Conservation (phyloP, 1,140 invertebrate genomes). For the Zaprionus gabonicus region DNA sequence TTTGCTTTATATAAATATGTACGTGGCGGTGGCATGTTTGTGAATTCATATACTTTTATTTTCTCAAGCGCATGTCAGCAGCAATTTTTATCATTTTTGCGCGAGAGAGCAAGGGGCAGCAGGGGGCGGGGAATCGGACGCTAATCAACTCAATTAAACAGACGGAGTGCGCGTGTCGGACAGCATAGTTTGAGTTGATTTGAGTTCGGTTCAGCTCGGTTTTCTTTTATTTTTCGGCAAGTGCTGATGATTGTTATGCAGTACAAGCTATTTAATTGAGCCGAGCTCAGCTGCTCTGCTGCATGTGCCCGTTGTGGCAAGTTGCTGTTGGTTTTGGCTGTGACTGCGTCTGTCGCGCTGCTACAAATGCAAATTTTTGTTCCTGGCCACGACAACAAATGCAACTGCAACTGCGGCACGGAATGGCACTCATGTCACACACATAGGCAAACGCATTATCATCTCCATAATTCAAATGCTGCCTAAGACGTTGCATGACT, state of each 20-base stretch:
- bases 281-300: slow-evolving; percentile 4
- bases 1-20: slow-evolving; percentile 56
- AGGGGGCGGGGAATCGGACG: background rate
- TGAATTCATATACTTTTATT: slow-evolving; percentile 67
- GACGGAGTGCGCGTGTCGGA: slow-evolving; percentile 45
- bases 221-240: slow-evolving; percentile 44
- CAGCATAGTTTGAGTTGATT: slow-evolving; percentile 7
- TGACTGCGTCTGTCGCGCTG: slow-evolving; percentile 21
- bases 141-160: slow-evolving; percentile 81
- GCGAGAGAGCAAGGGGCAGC: background rate
- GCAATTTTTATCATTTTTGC: slow-evolving; percentile 43
- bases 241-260: slow-evolving; percentile 49
- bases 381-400: slow-evolving; percentile 14
- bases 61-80: slow-evolving; percentile 63
- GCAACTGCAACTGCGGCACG: slow-evolving; percentile 12
- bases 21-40: slow-evolving; percentile 46
- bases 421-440: slow-evolving; percentile 54
- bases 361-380: slow-evolving; percentile 51
- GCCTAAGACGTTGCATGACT: slow-evolving; percentile 76
- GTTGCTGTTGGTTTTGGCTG: slow-evolving; percentile 30
- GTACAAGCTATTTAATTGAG: slow-evolving; percentile 78
- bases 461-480: slow-evolving; percentile 81
- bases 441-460: slow-evolving; percentile 74
- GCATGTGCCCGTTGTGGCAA: background rate
- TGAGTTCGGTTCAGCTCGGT: slow-evolving; percentile 13